Conservation (phyloP, 2,888 invertebrate genomes). For the Oscheius sp. region DNA sequence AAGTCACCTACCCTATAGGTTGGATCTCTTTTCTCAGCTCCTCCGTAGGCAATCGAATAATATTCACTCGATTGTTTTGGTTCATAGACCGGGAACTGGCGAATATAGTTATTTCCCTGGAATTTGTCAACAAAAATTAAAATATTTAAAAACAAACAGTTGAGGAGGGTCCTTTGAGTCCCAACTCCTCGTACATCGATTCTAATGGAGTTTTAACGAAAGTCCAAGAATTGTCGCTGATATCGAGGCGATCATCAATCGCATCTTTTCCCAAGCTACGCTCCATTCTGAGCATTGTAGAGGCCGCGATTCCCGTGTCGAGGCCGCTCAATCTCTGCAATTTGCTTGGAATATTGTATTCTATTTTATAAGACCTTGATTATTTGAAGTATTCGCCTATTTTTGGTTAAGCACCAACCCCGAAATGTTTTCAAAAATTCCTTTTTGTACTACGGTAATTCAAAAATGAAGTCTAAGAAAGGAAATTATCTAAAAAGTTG, state of each 20-base stretch:
- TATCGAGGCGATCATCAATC: slow-evolving; percentile 56
- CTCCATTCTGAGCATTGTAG: slow-evolving; percentile 63
- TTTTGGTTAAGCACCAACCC: neutral
- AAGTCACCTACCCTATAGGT: slow-evolving; percentile 14
- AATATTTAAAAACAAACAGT: slow-evolving; percentile 19
- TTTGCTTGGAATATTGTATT: neutral
- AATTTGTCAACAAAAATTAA: slow-evolving; percentile 22
- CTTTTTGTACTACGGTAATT: too few species aligned
- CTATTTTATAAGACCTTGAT: neutral
- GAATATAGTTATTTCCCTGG: slow-evolving; percentile 36
- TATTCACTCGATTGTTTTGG: slow-evolving; percentile 67
- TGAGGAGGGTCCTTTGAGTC: slow-evolving; percentile 37
- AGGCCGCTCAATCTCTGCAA: neutral
- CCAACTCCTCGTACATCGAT: slow-evolving; percentile 56
- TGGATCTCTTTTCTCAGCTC: slow-evolving; percentile 35
- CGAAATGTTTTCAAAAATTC: too few species aligned
- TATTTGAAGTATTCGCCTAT: neutral
- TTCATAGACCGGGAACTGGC: slow-evolving; percentile 64
- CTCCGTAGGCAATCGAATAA: slow-evolving; percentile 49
- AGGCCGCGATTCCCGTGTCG: slow-evolving; percentile 42
- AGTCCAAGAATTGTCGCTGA: slow-evolving; percentile 41
- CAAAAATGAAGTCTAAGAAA: too few species aligned
- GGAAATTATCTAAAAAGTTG: too few species aligned
- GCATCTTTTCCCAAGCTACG: slow-evolving; percentile 59
- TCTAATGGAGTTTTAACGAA: slow-evolving; percentile 61